These are phyloP conservation scores for Drosophila suzukii DNA, from an alignment of 1,140 invertebrate species.

Conservation along the genomic window DNA sequence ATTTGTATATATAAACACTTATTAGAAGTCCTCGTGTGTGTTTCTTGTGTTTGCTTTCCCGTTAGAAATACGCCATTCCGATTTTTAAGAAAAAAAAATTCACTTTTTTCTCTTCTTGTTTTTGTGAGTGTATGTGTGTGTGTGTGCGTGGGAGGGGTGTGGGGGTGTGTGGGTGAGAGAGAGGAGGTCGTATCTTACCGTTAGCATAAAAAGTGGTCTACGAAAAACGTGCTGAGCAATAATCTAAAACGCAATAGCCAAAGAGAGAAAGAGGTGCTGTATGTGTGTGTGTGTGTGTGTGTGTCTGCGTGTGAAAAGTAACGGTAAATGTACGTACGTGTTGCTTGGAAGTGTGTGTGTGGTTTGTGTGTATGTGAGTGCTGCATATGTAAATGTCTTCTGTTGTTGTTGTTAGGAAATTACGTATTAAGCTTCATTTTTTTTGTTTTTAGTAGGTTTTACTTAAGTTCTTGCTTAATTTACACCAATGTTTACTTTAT, in stretches of 20 bases:
- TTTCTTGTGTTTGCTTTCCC: conserved; percentile 48
- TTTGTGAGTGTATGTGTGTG: conserved; percentile 15
- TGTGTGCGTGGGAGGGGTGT: conserved; percentile 3
- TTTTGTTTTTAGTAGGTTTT: conserved; percentile 39
- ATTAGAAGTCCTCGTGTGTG: conserved; percentile 71
- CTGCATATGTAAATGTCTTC: conserved; percentile 20
- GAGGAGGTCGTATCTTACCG: conserved; percentile 42
- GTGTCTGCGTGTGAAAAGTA: conserved; percentile 47
- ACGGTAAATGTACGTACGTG: conserved; percentile 47
- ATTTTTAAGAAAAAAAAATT: conserved; percentile 54
- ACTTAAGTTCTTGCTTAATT: conserved; percentile 45
- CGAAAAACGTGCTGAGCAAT: conserved; percentile 74
- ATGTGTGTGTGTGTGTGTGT: conserved; percentile 33
- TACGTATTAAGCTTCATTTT: conserved; percentile 65
- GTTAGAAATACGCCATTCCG: conserved; percentile 15
- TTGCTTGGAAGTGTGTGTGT: conserved; percentile 14
- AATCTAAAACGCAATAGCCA: conserved; percentile 60
- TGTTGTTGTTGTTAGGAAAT: conserved; percentile 61
- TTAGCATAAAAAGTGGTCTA: conserved; percentile 64
- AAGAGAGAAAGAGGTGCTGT: conserved; percentile 53
- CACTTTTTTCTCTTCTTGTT: conserved; percentile 16
- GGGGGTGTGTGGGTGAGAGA: conserved; percentile 12
- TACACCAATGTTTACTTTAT: conserved; percentile 59
- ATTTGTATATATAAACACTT: conserved; percentile 78
- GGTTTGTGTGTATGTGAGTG: background rate